Evolutionary conservation across 2,888 invertebrate genomes (phyloP).

Genomic region (Pachliopta kotzebuea): DNA sequence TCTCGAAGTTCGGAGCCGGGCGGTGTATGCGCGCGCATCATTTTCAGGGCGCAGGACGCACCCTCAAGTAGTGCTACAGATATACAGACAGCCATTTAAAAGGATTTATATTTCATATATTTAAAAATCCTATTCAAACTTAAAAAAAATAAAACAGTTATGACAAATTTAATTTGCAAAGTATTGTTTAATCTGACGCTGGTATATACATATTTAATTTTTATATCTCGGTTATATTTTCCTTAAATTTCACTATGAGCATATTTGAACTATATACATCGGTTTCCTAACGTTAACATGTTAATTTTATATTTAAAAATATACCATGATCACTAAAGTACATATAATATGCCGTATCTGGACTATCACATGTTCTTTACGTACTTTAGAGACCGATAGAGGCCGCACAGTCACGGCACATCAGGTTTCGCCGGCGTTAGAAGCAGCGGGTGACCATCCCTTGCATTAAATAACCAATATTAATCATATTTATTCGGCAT

Average conservation of each 20-base stretch:
- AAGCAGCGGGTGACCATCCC: slow-evolving; percentile 58
- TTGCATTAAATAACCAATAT: slow-evolving; percentile 29
- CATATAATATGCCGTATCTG: slow-evolving; percentile 50
- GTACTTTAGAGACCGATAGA: slow-evolving; percentile 64
- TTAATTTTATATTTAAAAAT: background rate
- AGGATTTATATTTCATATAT: background rate
- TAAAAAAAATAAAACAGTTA: background rate
- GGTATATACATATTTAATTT: background rate
- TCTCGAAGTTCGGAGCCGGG: slow-evolving; percentile 49
- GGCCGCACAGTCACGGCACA: slow-evolving; percentile 67
- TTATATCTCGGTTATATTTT: background rate
- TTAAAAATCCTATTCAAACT: background rate
- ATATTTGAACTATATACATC: background rate
- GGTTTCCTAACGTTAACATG: too few relatives aligned
- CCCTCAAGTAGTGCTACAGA: slow-evolving; percentile 56
- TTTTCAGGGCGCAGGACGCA: slow-evolving; percentile 74
- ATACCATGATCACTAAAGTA: background rate
- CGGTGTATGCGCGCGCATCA: slow-evolving; percentile 68
- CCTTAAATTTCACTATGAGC: background rate
- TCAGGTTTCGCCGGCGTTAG: slow-evolving; percentile 68
- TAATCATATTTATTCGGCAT: slow-evolving; percentile 32
- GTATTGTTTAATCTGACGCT: background rate
- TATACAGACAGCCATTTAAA: slow-evolving; percentile 49
- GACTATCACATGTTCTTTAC: slow-evolving; percentile 46
- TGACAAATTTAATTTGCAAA: background rate